phyloP scores from a whole-genome alignment of 2,888 invertebrate genomes.

The Pteria penguin region DNA sequence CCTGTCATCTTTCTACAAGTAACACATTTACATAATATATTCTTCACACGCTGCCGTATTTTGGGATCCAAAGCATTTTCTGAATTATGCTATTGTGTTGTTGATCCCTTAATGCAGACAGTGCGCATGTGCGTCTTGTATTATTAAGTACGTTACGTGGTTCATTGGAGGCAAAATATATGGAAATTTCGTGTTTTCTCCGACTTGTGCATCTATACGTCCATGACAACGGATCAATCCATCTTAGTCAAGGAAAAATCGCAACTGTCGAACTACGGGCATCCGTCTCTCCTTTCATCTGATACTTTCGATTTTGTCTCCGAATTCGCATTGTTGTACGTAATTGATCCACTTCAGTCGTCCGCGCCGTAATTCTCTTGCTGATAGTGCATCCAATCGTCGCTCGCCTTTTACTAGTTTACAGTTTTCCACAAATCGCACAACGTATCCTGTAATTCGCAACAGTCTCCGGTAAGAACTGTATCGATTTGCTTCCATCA shows the following conservation, averaged over 20 bases:
- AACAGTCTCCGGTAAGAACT: not conserved
- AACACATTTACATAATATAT: constrained; percentile 36
- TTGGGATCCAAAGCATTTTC: constrained; percentile 45
- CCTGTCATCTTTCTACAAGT: constrained; percentile 38
- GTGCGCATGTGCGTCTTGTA: constrained; percentile 33
- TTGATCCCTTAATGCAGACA: constrained; percentile 29
- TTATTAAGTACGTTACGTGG: constrained; percentile 32
- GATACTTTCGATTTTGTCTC: too few relatives aligned
- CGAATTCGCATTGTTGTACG: not conserved
- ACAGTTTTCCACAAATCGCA: too few relatives aligned
- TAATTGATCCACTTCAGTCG: not conserved
- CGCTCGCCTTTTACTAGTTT: not conserved
- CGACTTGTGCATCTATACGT: constrained; percentile 4
- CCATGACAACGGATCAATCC: not conserved
- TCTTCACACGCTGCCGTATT: constrained; percentile 5
- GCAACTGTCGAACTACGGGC: not conserved
- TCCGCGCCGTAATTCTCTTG: not conserved
- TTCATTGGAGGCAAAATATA: constrained; percentile 30
- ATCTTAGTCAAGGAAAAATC: not conserved
- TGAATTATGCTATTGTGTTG: constrained; percentile 25
- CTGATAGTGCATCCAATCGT: not conserved
- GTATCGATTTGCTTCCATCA: too few relatives aligned
- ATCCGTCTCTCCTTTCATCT: too few relatives aligned
- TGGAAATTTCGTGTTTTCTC: constrained; percentile 1
- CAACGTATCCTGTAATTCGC: too few relatives aligned